A percentile compares a stretch with the other conserved stretches of the same genome.
Evolutionary conservation across 2,888 invertebrate species (phyloP).

Genomic region (Diploptera punctata): DNA sequence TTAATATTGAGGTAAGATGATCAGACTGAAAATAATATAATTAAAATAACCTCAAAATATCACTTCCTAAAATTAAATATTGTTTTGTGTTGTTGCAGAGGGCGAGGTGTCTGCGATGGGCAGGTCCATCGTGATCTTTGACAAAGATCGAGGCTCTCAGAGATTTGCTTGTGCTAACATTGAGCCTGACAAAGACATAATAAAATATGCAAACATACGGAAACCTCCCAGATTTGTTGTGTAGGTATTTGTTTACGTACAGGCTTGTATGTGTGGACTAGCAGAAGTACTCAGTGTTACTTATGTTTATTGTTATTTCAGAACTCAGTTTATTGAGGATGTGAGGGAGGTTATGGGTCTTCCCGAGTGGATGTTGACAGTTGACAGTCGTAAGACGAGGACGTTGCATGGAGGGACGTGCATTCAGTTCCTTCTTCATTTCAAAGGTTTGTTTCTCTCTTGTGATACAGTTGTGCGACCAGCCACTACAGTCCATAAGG

Average conservation of each 20-base stretch:
- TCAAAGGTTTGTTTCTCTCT: slow-evolving; percentile 68
- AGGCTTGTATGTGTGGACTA: neutral
- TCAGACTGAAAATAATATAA: no score
- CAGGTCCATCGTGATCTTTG: slow-evolving; percentile 83
- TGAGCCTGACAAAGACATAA: slow-evolving; percentile 87
- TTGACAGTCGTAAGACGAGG: slow-evolving; percentile 82
- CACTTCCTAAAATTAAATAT: no score
- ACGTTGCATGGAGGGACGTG: slow-evolving; percentile 79
- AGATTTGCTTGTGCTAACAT: slow-evolving; percentile 91
- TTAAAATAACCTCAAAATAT: no score
- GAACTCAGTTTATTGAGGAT: slow-evolving; percentile 84
- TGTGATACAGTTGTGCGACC: no score
- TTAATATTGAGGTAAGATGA: no score
- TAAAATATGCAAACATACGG: slow-evolving; percentile 86
- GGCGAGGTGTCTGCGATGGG: slow-evolving; percentile 84
- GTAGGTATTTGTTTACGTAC: slow-evolving; percentile 61
- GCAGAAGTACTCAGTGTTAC: neutral
- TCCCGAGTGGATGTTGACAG: slow-evolving; percentile 89
- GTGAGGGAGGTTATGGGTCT: slow-evolving; percentile 82
- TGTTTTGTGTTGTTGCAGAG: slow-evolving; percentile 47
- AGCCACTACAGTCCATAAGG: no score
- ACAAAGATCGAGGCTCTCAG: slow-evolving; percentile 72
- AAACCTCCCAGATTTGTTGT: slow-evolving; percentile 88
- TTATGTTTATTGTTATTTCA: slow-evolving; percentile 54
- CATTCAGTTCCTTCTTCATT: slow-evolving; percentile 85